Evolutionary conservation across 2,888 invertebrate species (phyloP).

Genomic region (Dorcus hopei): DNA sequence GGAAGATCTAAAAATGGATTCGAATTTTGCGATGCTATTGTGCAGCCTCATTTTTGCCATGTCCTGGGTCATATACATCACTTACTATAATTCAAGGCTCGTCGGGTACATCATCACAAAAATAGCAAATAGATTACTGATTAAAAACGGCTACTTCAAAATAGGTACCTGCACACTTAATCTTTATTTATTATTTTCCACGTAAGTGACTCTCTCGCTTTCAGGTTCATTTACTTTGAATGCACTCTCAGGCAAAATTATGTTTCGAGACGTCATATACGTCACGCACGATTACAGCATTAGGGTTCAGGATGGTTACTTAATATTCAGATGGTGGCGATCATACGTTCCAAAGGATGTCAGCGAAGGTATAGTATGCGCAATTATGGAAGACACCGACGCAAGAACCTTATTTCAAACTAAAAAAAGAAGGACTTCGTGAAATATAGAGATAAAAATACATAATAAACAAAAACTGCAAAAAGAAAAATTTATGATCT

Average conservation of each 20-base stretch:
- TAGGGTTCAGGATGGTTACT: slow-evolving; percentile 92
- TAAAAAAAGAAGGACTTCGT: not conserved
- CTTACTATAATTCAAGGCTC: slow-evolving; percentile 91
- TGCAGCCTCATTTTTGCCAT: slow-evolving; percentile 80
- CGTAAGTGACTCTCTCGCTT: slow-evolving; percentile 24
- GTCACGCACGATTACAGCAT: slow-evolving; percentile 91
- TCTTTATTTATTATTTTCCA: slow-evolving; percentile 1
- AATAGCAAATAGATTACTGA: slow-evolving; percentile 81
- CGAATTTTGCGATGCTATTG: slow-evolving; percentile 72
- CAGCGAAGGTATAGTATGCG: slow-evolving; percentile 70
- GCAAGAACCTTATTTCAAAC: not conserved
- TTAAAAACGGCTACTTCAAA: slow-evolving; percentile 83
- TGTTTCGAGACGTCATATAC: slow-evolving; percentile 95
- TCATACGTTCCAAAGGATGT: slow-evolving; percentile 93
- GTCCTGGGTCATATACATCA: slow-evolving; percentile 90
- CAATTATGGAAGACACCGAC: not conserved
- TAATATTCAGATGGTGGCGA: slow-evolving; percentile 98
- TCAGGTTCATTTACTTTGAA: slow-evolving; percentile 91
- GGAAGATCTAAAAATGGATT: slow-evolving; percentile 69
- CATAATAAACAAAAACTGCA: too few species aligned
- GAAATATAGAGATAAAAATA: too few species aligned
- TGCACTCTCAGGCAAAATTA: slow-evolving; percentile 95
- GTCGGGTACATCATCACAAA: slow-evolving; percentile 87
- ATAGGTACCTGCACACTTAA: slow-evolving; percentile 62
- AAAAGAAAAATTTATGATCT: too few species aligned